Percentiles rank a stretch among this genome's conserved stretches.
Evolutionary conservation across 2,888 invertebrate species (phyloP).

Genomic region (Taenaris catops): DNA sequence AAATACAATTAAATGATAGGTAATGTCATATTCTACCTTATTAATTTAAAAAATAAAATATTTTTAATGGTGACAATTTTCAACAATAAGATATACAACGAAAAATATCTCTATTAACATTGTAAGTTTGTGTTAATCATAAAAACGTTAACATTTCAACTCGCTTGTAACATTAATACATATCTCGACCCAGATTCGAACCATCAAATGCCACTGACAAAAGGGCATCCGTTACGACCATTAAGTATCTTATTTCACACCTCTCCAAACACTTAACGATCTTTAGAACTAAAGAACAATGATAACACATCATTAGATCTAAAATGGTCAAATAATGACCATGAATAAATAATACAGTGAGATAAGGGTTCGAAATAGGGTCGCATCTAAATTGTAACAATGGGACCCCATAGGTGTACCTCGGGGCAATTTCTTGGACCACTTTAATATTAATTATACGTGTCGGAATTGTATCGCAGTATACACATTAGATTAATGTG

Average conservation of each 20-base stretch:
- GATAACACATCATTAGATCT: slow-evolving; percentile 69
- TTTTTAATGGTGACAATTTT: too few relatives aligned
- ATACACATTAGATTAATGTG: slow-evolving; percentile 50
- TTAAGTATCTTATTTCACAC: slow-evolving; percentile 71
- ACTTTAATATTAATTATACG: slow-evolving; percentile 63
- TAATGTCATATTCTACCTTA: too few relatives aligned
- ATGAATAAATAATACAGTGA: slow-evolving; percentile 72
- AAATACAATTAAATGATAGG: too few relatives aligned
- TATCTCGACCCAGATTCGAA: slow-evolving; percentile 26
- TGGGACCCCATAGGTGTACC: slow-evolving; percentile 51
- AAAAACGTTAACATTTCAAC: too few relatives aligned
- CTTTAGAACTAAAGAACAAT: slow-evolving; percentile 60
- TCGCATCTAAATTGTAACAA: slow-evolving; percentile 51
- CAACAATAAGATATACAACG: too few relatives aligned
- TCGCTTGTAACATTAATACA: too few relatives aligned
- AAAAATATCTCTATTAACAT: too few relatives aligned
- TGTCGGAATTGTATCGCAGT: slow-evolving; percentile 70
- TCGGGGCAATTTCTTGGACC: slow-evolving; percentile 52
- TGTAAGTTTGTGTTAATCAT: too few relatives aligned
- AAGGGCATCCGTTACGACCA: slow-evolving; percentile 56
- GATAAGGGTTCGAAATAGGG: slow-evolving; percentile 53
- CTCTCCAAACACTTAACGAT: slow-evolving; percentile 59
- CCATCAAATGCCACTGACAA: slow-evolving; percentile 35
- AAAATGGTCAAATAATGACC: slow-evolving; percentile 80
- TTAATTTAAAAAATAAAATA: too few relatives aligned